Evolutionary conservation across 2,797 vertebrate genomes (phyloP).

Genomic region (Pseudopleuronectes americanus): DNA sequence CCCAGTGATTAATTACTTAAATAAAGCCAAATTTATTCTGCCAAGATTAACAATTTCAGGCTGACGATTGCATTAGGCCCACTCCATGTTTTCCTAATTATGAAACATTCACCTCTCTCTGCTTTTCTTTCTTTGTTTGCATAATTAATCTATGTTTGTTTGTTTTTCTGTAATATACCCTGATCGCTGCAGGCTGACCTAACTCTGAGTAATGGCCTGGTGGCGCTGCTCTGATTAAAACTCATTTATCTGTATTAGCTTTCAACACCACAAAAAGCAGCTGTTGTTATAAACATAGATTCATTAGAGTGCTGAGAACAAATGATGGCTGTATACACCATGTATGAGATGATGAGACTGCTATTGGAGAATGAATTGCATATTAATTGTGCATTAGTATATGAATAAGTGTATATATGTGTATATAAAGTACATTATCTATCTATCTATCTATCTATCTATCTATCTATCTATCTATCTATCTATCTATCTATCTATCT

Average conservation of each 20-base stretch:
- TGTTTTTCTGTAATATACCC: conserved; percentile 26
- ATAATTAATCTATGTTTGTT: conserved; percentile 17
- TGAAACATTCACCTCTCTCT: conserved; percentile 7
- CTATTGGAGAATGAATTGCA: conserved; percentile 40
- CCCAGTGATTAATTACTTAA: too few relatives aligned
- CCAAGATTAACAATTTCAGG: conserved; percentile 5
- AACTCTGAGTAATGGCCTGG: conserved; percentile 42
- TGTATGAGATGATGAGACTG: conserved; percentile 41
- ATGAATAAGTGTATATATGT: too few relatives aligned
- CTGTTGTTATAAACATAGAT: conserved; percentile 48
- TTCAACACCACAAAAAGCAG: conserved; percentile 7
- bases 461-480: too few relatives aligned
- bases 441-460: too few relatives aligned
- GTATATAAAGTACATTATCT: too few relatives aligned
- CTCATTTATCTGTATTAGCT: conserved; percentile 59
- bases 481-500: too few relatives aligned
- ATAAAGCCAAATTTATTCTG: conserved; percentile 10
- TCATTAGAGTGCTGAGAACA: conserved; percentile 39
- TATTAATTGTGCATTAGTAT: conserved; percentile 13
- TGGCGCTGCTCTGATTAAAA: conserved; percentile 38
- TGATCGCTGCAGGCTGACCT: conserved; percentile 28
- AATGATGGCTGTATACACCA: neutral
- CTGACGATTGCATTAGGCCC: conserved; percentile 5
- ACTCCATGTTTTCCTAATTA: conserved; percentile 8
- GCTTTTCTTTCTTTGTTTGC: conserved; percentile 7